phyloP scores from a whole-genome alignment of 2,113 vertebrate genomes.

The Crotophaga sulcirostris region DNA sequence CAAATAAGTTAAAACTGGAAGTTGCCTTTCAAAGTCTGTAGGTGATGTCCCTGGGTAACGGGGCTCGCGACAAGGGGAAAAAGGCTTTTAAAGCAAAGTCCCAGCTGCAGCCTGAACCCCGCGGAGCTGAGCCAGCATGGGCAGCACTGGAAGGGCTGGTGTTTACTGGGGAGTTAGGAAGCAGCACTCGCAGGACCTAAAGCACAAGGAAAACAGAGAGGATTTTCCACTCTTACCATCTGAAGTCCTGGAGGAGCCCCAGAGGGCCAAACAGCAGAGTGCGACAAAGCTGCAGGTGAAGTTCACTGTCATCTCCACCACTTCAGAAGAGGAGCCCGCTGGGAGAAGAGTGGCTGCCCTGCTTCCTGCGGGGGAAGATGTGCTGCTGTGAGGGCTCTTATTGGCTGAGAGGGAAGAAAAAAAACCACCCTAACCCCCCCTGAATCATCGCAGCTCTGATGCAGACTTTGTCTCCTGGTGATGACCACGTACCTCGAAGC shows the following conservation, averaged over 20 bases:
- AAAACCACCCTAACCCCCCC: background rate
- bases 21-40: background rate
- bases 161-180: background rate
- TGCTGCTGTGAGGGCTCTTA: background rate
- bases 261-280: background rate
- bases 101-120: background rate
- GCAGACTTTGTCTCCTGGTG: background rate
- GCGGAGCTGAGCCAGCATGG: background rate
- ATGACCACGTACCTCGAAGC: background rate
- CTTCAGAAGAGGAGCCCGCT: background rate
- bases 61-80: background rate
- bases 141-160: background rate
- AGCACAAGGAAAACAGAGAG: background rate
- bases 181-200: background rate
- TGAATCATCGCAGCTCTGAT: background rate
- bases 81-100: background rate
- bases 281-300: background rate
- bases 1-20: background rate
- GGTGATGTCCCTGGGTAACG: background rate
- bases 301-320: background rate
- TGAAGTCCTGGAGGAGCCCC: background rate
- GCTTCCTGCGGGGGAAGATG: constrained; percentile 6
- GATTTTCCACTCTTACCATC: constrained; percentile 32
- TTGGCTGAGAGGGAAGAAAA: constrained; percentile 5
- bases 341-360: background rate